These are phyloP conservation scores for Micromys minutus DNA, from an alignment of 2,113 vertebrate species.

Conservation along the genomic window DNA sequence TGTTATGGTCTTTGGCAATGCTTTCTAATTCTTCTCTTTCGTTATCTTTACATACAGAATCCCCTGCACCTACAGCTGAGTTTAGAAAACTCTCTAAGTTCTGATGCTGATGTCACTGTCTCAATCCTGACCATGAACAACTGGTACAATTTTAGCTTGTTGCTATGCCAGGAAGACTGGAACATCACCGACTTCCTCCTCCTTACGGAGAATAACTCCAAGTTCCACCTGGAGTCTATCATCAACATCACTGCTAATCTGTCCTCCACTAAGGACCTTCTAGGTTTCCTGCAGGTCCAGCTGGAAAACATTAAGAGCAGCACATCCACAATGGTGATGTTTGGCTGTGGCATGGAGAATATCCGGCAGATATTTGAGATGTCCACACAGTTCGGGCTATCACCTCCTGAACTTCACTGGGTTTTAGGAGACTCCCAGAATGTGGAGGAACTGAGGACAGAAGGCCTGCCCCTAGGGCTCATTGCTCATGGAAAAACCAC, in stretches of 20 bases:
- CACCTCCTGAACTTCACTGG: constrained; percentile 92
- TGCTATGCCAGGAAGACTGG: constrained; percentile 96
- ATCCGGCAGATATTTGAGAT: constrained; percentile 90
- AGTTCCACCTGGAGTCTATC: constrained; percentile 92
- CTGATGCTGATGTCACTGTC: constrained; percentile 91
- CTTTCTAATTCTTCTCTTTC: constrained; percentile 81
- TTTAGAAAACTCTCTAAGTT: constrained; percentile 90
- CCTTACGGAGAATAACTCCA: constrained; percentile 92
- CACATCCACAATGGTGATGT: constrained; percentile 91
- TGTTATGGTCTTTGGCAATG: constrained; percentile 52
- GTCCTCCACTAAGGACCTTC: constrained; percentile 87
- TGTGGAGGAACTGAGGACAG: constrained; percentile 94
- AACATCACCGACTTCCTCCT: constrained; percentile 93
- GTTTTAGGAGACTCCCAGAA: constrained; percentile 97
- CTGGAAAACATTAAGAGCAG: constrained; percentile 90
- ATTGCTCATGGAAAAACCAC: constrained; percentile 95
- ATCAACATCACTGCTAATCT: constrained; percentile 93
- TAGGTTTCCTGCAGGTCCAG: constrained; percentile 88
- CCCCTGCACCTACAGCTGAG: constrained; percentile 96
- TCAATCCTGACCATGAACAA: constrained; percentile 95
- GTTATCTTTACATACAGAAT: constrained; percentile 90
- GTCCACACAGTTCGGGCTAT: constrained; percentile 86
- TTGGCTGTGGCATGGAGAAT: constrained; percentile 95
- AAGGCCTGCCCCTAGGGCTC: constrained; percentile 94
- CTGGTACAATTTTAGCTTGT: constrained; percentile 97